These are phyloP conservation scores for Muscicapa adusta DNA, from an alignment of 2,113 vertebrate species.

Conservation along the genomic window DNA sequence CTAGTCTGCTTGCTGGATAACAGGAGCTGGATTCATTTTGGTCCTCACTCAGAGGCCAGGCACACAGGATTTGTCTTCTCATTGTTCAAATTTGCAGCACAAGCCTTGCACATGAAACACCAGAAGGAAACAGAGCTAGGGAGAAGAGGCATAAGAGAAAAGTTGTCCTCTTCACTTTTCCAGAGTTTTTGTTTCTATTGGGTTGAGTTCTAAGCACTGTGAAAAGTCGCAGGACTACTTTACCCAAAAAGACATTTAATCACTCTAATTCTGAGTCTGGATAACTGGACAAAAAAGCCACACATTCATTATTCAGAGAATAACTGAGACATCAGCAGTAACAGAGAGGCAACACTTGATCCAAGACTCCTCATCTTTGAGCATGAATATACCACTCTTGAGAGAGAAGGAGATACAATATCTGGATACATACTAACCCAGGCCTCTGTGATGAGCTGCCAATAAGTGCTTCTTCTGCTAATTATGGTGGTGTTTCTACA, in stretches of 20 bases:
- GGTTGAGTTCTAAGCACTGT: not conserved
- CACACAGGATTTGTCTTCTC: not conserved
- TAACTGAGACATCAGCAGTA: not conserved
- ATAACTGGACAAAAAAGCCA: not conserved
- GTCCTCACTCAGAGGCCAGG: not conserved
- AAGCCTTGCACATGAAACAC: not conserved
- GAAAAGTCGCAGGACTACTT: not conserved
- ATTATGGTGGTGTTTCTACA: conserved; percentile 31
- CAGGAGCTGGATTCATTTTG: not conserved
- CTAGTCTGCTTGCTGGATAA: not conserved
- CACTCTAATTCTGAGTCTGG: not conserved
- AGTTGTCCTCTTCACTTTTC: not conserved
- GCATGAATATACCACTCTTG: not conserved
- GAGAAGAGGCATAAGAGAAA: not conserved
- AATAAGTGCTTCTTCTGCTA: not conserved
- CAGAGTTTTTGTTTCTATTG: not conserved
- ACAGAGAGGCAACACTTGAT: not conserved
- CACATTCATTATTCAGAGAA: not conserved
- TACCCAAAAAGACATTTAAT: not conserved
- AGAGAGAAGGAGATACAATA: not conserved
- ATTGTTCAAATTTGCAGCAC: not conserved
- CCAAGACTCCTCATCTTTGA: not conserved
- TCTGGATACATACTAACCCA: not conserved
- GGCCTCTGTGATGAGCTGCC: conserved; percentile 2
- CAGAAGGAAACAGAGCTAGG: not conserved